Base-by-base conservation (phyloP, 1,140 invertebrate species). In the Drosophila setifemur region DNA sequence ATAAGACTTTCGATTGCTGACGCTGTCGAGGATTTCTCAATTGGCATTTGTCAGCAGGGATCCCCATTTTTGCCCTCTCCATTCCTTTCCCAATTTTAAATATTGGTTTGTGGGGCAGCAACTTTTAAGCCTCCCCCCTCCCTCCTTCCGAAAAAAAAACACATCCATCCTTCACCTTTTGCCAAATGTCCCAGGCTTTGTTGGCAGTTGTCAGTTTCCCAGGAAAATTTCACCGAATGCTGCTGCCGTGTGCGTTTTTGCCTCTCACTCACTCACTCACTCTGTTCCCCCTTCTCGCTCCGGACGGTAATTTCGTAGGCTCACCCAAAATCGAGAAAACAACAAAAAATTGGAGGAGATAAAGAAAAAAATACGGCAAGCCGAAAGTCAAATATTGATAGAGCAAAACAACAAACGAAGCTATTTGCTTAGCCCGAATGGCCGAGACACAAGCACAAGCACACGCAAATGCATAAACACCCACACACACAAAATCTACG, bases 321-420 rank as follows among this genome's bases (percentile, higher is more conserved):
- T 77, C 74, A 77, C 54, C 71, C 70, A 60, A 25, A n/a, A 42
- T 11, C 43, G 16, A 35, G 45, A 42, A 35, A 47, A n/a, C 0
- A 14, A 11, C 11, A 16, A 1, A 4, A 21, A 28, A 26, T 16
- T 2, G 16, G 14, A 8, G 16, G 14, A 37, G 6, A 37, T 18
- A 37, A 37, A 37, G 26, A 6, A 28, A 9, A 28, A n/a, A 39
- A 29, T 48, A 60, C 28, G 33, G n/a, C 74, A 85, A 85, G 79
- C 79, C 74, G 81, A 83, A 83, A 83, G 79, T 83, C 79, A 83
- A 83, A 83, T 83, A 83, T 83, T 83, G 79, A 83, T 83, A 83
- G 74, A 83, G 71, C 70, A 85, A 85, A 83, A 83, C 74, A 83
- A 83, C 79, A 83, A 83, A 83, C 79, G 79, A 85, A 85, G 79